Conservation (phyloP, 2,113 vertebrate species). For the Chrysochloris asiatica region DNA sequence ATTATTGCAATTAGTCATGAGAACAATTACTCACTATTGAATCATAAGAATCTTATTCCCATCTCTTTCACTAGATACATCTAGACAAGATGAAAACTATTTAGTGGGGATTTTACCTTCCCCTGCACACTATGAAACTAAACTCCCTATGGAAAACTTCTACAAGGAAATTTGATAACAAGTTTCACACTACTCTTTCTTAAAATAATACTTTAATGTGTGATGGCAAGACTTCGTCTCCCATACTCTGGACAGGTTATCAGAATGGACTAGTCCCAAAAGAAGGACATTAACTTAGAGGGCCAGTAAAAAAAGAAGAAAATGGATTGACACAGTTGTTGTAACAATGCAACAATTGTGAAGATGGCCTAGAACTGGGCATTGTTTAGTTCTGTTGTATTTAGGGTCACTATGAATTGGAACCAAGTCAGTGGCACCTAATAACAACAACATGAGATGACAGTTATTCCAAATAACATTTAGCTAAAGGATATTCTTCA, state of each 20-base stretch:
- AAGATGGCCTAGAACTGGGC: not conserved
- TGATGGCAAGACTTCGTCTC: not conserved
- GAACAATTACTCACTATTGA: no score
- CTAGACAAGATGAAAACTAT: no score
- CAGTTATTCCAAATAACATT: no score
- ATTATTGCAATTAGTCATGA: no score
- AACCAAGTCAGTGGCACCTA: no score
- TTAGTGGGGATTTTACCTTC: no score
- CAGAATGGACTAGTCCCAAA: not conserved
- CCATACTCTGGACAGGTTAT: not conserved
- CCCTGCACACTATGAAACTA: no score
- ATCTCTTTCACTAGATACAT: no score
- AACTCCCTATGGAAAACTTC: no score
- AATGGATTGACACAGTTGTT: not conserved
- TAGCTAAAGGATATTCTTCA: no score
- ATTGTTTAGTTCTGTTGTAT: not conserved
- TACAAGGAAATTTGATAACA: not conserved
- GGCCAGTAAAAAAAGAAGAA: not conserved
- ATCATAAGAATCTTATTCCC: no score
- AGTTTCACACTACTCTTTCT: not conserved
- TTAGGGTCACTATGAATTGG: not conserved
- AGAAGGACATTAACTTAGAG: not conserved
- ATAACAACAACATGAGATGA: no score
- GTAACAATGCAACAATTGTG: not conserved
- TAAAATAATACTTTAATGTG: not conserved